Conservation (phyloP, 1,140 invertebrate genomes). For the Vanessa atalanta region DNA sequence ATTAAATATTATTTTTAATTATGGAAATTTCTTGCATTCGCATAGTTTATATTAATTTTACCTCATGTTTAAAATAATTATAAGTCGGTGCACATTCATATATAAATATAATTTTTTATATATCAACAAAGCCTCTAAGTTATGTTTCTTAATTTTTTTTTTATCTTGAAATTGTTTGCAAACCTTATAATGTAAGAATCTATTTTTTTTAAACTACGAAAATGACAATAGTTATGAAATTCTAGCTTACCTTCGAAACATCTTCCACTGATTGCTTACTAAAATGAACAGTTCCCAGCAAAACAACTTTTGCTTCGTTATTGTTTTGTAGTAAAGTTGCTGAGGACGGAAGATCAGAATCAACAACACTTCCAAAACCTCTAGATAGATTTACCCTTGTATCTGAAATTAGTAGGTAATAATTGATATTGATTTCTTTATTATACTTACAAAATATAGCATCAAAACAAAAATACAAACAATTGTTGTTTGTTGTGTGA, state of each 20-base stretch:
- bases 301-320: slow-evolving; percentile 61
- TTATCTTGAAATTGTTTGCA: no score
- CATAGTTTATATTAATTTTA: no score
- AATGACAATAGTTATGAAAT: no score
- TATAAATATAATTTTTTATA: no score
- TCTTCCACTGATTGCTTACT: slow-evolving; percentile 95
- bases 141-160: no score
- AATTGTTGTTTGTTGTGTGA: slow-evolving; percentile 1
- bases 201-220: no score
- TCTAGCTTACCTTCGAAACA: slow-evolving; percentile 86
- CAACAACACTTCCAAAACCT: slow-evolving; percentile 14
- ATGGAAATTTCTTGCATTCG: no score
- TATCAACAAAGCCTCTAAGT: no score
- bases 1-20: no score
- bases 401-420: slow-evolving; percentile 14
- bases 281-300: slow-evolving; percentile 97
- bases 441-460: background rate
- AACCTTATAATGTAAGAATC: no score
- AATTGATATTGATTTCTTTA: background rate
- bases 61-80: no score
- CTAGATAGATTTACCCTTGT: slow-evolving; percentile 25
- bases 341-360: slow-evolving; percentile 48
- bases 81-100: no score
- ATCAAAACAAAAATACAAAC: background rate
- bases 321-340: slow-evolving; percentile 68